Evolutionary conservation across 2,888 invertebrate species (phyloP).

Genomic region (Itoplectis maculator): DNA sequence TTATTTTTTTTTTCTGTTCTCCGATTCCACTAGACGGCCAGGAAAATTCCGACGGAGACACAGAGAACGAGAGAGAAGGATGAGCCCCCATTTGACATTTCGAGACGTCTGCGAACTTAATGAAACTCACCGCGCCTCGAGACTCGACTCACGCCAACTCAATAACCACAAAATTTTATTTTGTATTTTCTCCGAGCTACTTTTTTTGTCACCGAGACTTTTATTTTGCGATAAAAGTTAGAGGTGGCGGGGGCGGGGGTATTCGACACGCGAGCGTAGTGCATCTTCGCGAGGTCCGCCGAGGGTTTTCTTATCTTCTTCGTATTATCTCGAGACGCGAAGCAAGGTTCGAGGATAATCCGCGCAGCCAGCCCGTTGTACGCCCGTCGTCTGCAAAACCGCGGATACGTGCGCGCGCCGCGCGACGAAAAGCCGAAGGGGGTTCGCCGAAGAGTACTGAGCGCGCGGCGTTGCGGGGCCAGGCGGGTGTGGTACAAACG

Average conservation of each 20-base stretch:
- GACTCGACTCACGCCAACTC: conserved; percentile 29
- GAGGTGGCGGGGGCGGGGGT: too few relatives aligned
- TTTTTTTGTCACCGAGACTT: background rate
- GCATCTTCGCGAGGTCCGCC: background rate
- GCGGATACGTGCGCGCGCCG: conserved; percentile 29
- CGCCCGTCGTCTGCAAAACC: conserved; percentile 45
- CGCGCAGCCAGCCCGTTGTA: conserved; percentile 16
- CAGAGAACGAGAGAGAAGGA: background rate
- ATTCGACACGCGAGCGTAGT: background rate
- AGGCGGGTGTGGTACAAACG: background rate
- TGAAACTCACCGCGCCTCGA: conserved; percentile 31
- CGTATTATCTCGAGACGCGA: conserved; percentile 35
- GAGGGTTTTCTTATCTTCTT: conserved; percentile 28
- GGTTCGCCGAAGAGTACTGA: too few relatives aligned
- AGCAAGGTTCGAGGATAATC: conserved; percentile 37
- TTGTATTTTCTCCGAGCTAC: background rate
- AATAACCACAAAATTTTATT: conserved; percentile 26
- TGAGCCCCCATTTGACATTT: conserved; percentile 41
- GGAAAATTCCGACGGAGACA: conserved; percentile 31
- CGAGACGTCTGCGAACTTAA: conserved; percentile 32
- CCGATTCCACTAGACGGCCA: conserved; percentile 11
- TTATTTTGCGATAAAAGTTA: background rate
- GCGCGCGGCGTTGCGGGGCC: background rate
- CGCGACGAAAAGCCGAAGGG: conserved; percentile 33
- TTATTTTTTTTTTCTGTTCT: conserved; percentile 2